Evolutionary conservation across 2,113 vertebrate species (phyloP).

Genomic region (Jacana jacana): DNA sequence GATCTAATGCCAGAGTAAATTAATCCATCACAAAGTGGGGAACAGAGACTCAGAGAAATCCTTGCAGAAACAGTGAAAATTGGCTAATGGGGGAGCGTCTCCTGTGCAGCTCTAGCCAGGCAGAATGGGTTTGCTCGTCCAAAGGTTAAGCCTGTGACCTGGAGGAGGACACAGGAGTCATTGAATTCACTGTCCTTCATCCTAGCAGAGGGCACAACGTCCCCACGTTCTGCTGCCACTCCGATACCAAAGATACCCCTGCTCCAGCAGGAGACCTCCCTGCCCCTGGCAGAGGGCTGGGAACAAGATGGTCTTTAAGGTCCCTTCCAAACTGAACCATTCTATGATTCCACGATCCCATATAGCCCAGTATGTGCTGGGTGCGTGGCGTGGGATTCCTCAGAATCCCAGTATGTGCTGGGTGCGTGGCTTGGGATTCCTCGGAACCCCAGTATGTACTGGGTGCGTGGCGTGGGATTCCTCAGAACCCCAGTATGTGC

Average conservation of each 20-base stretch:
- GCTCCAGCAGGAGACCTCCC: background rate
- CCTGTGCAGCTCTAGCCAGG: background rate
- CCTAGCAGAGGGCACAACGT: background rate
- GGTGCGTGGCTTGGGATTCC: background rate
- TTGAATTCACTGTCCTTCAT: background rate
- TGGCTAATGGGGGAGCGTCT: rapidly evolving
- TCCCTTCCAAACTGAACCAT: background rate
- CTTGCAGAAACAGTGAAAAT: background rate
- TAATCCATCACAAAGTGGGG: background rate
- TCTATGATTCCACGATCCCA: background rate
- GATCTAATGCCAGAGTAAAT: background rate
- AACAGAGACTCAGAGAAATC: background rate
- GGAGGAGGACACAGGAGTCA: background rate
- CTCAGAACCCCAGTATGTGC: background rate
- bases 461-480: background rate
- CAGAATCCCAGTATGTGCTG: background rate
- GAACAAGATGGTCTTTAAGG: background rate
- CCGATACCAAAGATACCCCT: rapidly evolving
- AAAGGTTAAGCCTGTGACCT: background rate
- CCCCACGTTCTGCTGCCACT: background rate
- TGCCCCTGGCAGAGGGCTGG: background rate
- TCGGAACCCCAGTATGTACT: too few species aligned
- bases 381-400: too few species aligned
- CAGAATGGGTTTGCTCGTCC: background rate
- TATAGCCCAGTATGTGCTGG: background rate